Conservation (phyloP, 2,113 vertebrate genomes). For the Pseudorasbora parva region DNA sequence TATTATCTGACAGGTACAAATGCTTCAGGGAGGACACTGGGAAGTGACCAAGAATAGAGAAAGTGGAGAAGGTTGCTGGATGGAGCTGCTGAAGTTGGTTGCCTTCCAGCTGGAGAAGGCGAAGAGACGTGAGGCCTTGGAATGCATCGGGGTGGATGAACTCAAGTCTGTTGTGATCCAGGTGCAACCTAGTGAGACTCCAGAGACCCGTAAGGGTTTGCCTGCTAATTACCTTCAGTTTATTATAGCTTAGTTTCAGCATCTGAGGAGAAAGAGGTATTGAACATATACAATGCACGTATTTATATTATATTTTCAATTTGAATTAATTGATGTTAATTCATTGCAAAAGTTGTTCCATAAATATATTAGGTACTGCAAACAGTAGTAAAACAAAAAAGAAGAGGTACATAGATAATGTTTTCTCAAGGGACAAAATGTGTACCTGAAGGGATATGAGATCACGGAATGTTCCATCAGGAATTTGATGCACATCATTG, state of each 20-base stretch:
- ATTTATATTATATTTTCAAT: background rate
- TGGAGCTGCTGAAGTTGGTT: conserved; percentile 87
- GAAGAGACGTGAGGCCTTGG: conserved; percentile 82
- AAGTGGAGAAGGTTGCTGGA: conserved; percentile 83
- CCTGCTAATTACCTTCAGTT: conserved; percentile 77
- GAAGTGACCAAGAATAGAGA: conserved; percentile 80
- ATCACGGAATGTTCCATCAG: conserved; percentile 81
- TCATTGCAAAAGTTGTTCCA: background rate
- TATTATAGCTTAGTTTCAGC: conserved; percentile 94
- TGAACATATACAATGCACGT: background rate
- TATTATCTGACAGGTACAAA: conserved; percentile 88
- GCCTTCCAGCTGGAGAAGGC: conserved; percentile 88
- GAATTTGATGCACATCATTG: conserved; percentile 85
- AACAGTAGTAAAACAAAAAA: background rate
- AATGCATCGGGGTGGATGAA: conserved; percentile 88
- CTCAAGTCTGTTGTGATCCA: conserved; percentile 91
- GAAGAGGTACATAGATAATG: background rate
- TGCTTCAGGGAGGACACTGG: conserved; percentile 85
- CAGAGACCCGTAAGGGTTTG: conserved; percentile 82
- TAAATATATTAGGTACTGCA: background rate
- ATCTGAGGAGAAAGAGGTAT: conserved; percentile 72
- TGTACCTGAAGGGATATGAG: conserved; percentile 84
- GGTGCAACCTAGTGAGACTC: conserved; percentile 80
- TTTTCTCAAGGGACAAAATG: background rate
- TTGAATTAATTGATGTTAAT: background rate